Evolutionary conservation across 2,888 invertebrate species (phyloP).

Genomic region (Notodonta dromedarius): DNA sequence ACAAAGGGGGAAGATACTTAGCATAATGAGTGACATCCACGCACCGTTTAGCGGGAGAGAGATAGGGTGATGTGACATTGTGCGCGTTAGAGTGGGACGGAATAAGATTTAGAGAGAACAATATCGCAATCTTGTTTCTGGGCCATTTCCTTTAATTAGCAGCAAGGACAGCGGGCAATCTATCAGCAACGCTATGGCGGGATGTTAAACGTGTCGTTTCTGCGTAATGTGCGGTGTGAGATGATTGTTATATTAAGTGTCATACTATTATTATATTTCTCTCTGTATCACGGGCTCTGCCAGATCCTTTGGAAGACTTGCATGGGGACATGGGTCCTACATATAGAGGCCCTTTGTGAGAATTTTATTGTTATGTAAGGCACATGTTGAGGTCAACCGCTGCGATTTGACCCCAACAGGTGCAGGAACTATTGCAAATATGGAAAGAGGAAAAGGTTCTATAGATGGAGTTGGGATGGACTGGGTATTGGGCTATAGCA

Average conservation of each 20-base stretch:
- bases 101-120: slow-evolving; percentile 69
- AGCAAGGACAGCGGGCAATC: slow-evolving; percentile 75
- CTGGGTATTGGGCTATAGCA: too few species aligned
- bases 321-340: too few species aligned
- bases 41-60: slow-evolving; percentile 71
- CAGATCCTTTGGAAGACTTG: too few species aligned
- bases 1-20: slow-evolving; percentile 80
- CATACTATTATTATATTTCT: too few species aligned
- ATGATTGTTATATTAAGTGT: neutral
- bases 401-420: too few species aligned
- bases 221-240: slow-evolving; percentile 29
- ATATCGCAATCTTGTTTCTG: slow-evolving; percentile 85
- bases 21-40: slow-evolving; percentile 83
- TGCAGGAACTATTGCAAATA: too few species aligned
- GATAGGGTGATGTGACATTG: slow-evolving; percentile 36
- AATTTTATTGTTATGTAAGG: too few species aligned
- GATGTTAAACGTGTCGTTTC: slow-evolving; percentile 62
- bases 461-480: too few species aligned
- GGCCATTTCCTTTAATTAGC: slow-evolving; percentile 85
- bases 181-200: slow-evolving; percentile 65
- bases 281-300: too few species aligned
- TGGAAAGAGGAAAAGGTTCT: too few species aligned
- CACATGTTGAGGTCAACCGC: too few species aligned
- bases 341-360: too few species aligned
- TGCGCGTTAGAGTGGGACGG: slow-evolving; percentile 45